These are phyloP conservation scores for Antennarius maculatus DNA, from an alignment of 2,797 vertebrate species.

Conservation along the genomic window DNA sequence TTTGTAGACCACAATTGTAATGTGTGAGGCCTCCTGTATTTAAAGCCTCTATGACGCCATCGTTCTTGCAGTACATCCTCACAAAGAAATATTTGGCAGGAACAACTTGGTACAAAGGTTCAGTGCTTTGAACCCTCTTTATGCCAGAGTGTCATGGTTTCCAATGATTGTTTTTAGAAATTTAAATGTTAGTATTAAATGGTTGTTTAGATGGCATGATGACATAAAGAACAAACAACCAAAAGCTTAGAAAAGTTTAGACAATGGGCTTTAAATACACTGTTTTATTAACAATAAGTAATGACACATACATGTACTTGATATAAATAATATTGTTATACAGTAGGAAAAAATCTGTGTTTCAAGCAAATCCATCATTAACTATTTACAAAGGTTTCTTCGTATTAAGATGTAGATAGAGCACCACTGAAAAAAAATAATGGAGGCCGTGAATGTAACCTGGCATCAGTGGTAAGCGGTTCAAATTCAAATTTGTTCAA, in stretches of 20 bases:
- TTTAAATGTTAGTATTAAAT: background rate
- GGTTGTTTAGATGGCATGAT: background rate
- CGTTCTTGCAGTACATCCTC: constrained; percentile 27
- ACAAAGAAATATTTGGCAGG: constrained; percentile 49
- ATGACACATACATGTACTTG: background rate
- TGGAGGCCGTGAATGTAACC: background rate
- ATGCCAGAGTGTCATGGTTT: background rate
- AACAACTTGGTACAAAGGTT: constrained; percentile 46
- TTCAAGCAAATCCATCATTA: background rate
- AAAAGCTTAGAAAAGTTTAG: background rate
- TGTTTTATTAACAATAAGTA: background rate
- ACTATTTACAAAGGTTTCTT: background rate
- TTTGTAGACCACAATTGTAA: no score
- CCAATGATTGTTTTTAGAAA: background rate
- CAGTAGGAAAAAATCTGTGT: background rate
- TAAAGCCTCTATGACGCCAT: constrained; percentile 1
- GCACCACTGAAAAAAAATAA: no score
- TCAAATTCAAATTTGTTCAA: background rate
- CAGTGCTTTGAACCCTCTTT: constrained; percentile 20
- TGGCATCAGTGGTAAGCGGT: background rate
- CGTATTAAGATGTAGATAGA: no score
- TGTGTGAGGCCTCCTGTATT: no score
- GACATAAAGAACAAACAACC: background rate
- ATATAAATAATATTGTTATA: background rate
- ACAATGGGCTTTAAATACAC: background rate